Evolutionary conservation across 2,888 invertebrate species (phyloP).

Genomic region (Graphium colonna): DNA sequence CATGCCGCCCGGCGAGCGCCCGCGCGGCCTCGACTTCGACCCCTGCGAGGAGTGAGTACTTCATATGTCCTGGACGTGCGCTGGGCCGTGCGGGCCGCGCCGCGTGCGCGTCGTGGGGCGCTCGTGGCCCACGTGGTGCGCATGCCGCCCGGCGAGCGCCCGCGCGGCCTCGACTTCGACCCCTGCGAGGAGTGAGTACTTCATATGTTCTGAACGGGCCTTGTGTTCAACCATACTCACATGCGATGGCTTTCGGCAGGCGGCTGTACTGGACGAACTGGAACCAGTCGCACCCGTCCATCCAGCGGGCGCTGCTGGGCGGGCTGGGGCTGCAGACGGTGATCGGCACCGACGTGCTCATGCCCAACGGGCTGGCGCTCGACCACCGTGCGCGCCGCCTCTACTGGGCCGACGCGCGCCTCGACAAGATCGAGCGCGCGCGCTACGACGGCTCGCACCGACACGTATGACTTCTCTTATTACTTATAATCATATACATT

Average conservation of each 20-base stretch:
- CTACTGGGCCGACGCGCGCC: conserved; percentile 92
- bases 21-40: conserved; percentile 87
- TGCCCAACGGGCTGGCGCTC: conserved; percentile 91
- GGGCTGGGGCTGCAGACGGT: conserved; percentile 82
- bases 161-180: conserved; percentile 83
- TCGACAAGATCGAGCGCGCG: conserved; percentile 91
- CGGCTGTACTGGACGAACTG: conserved; percentile 95
- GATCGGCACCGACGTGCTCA: conserved; percentile 84
- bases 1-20: conserved; percentile 86
- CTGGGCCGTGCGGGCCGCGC: conserved; percentile 49
- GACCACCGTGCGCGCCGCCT: conserved; percentile 87
- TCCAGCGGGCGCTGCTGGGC: conserved; percentile 87
- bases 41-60: conserved; percentile 4
- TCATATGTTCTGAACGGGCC: too few relatives aligned
- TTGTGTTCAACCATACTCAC: too few relatives aligned
- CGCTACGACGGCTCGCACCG: conserved; percentile 89
- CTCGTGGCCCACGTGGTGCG: conserved; percentile 80
- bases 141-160: conserved; percentile 86
- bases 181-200: conserved; percentile 2
- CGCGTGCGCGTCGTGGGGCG: conserved; percentile 22
- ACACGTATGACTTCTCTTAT: conserved; percentile 56
- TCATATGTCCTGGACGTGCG: conserved; percentile 95
- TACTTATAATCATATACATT: too few relatives aligned
- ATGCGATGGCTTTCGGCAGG: conserved; percentile 44
- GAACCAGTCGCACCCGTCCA: conserved; percentile 88